Base-by-base conservation (phyloP, 2,797 vertebrate species). In the Molossus alvarezi region DNA sequence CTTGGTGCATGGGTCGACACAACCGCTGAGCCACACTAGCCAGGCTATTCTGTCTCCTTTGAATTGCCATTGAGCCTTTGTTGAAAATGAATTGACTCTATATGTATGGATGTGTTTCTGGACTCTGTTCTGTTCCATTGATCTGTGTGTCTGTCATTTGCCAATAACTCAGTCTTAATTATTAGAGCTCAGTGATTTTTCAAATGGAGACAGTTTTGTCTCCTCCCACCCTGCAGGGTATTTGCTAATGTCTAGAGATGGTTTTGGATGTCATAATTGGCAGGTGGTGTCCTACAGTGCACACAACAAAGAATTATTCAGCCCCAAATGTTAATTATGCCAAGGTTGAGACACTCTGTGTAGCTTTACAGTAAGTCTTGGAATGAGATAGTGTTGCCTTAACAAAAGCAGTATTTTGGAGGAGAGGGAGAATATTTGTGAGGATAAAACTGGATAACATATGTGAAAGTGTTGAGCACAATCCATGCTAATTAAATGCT, bases 21-120 rank as follows among this genome's bases (percentile, higher is more conserved):
- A 45, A 45, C 41, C 41, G 6, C 41, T 45, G 41, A 45, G 41
- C 41, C 41, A 45, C 41, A 45, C 41, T 3, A 4, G 41, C 41
- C 3, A 45, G 41, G 41, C 41, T 45, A 45, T 45, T 45, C 25
- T 71, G 27, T 45, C 37, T 88, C 81, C 37, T 27, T 48, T 58
- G n/a, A 72, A 64, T 75, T 83, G 75, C 45, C 48, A n/a, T n/a
- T 45, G 71, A 64, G n/a, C 15, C 67, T 94, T 64, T 93, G 60
- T 20, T 85, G 67, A 73, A 80, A 76, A 29, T 58, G 25, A 27
- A 73, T 33, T 33, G 14, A 14, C 29, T 5, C 2, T 55, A 1
- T 73, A 9, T 9, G 6, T 27, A 11, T 73, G 64, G 11, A 6
- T 76, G n/a, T 67, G 1, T 90, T 72, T 58, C 58, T 95, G 87